These are phyloP conservation scores for Empis livida DNA, from an alignment of 2,888 invertebrate species.

Conservation along the genomic window DNA sequence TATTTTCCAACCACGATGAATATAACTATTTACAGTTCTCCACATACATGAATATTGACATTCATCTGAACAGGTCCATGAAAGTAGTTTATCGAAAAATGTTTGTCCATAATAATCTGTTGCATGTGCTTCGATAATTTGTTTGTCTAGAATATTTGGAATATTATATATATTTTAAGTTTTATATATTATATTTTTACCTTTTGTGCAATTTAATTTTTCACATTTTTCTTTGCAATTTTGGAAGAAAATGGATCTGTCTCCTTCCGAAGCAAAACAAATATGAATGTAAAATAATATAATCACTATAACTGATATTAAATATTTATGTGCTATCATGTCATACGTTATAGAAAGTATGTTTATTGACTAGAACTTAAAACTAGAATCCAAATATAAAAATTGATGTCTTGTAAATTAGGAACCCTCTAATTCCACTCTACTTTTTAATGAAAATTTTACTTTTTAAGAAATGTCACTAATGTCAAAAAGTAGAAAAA, in stretches of 20 bases:
- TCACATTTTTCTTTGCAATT: conserved; percentile 38
- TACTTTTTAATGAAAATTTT: too few relatives aligned
- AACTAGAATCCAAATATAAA: too few relatives aligned
- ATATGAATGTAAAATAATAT: neutral
- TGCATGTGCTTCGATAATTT: conserved; percentile 29
- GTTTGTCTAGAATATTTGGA: conserved; percentile 21
- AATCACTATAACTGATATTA: neutral
- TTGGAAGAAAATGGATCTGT: conserved; percentile 38
- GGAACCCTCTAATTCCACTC: too few relatives aligned
- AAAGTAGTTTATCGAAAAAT: conserved; percentile 36
- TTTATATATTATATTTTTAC: too few relatives aligned
- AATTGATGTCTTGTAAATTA: too few relatives aligned
- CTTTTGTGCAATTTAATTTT: conserved; percentile 36
- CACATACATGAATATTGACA: conserved; percentile 90
- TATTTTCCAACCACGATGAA: conserved; percentile 49
- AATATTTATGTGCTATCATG: too few relatives aligned
- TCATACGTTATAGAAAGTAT: too few relatives aligned
- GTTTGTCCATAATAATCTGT: conserved; percentile 27
- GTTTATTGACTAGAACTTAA: too few relatives aligned
- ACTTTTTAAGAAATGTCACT: too few relatives aligned
- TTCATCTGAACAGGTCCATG: conserved; percentile 79
- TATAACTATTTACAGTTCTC: conserved; percentile 70
- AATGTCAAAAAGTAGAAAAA: too few relatives aligned
- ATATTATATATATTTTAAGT: neutral
- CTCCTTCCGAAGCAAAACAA: conserved; percentile 32